Evolutionary conservation across 2,888 invertebrate species (phyloP).

Genomic region (Timandra comae): DNA sequence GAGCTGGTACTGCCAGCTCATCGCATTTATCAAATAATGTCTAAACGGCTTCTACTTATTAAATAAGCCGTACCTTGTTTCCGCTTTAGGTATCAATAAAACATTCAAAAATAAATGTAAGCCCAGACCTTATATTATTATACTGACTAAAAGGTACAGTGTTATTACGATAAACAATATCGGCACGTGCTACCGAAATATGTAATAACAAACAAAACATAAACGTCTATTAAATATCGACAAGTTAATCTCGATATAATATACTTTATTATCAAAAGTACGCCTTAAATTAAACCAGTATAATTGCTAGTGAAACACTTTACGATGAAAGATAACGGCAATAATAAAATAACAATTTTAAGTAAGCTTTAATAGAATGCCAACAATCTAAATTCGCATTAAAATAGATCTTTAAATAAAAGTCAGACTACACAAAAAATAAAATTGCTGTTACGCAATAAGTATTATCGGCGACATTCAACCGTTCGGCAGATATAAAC

Average conservation of each 20-base stretch:
- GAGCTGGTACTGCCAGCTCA: too few species aligned
- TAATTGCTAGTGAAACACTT: slow-evolving; percentile 4
- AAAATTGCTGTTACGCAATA: slow-evolving; percentile 39
- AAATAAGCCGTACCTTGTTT: too few species aligned
- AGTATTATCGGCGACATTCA: slow-evolving; percentile 35
- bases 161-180: slow-evolving; percentile 1
- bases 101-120: too few species aligned
- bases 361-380: slow-evolving; percentile 27
- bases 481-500: slow-evolving; percentile 38
- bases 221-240: neutral
- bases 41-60: too few species aligned
- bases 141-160: too few species aligned
- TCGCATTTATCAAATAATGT: too few species aligned
- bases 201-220: slow-evolving; percentile 8
- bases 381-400: slow-evolving; percentile 31
- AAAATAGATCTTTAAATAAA: slow-evolving; percentile 42
- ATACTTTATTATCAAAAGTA: slow-evolving; percentile 2
- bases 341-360: slow-evolving; percentile 21
- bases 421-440: slow-evolving; percentile 33
- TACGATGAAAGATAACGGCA: slow-evolving; percentile 15
- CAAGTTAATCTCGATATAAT: too few species aligned
- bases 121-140: too few species aligned
- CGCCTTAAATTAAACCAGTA: slow-evolving; percentile 1
- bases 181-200: slow-evolving; percentile 12
- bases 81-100: too few species aligned